A percentile compares a stretch with the other conserved stretches of the same genome.
These are phyloP conservation scores for Aplysina aerophoba DNA, from an alignment of 37 sponge, comb jelly and placozoan species.

Conservation along the genomic window DNA sequence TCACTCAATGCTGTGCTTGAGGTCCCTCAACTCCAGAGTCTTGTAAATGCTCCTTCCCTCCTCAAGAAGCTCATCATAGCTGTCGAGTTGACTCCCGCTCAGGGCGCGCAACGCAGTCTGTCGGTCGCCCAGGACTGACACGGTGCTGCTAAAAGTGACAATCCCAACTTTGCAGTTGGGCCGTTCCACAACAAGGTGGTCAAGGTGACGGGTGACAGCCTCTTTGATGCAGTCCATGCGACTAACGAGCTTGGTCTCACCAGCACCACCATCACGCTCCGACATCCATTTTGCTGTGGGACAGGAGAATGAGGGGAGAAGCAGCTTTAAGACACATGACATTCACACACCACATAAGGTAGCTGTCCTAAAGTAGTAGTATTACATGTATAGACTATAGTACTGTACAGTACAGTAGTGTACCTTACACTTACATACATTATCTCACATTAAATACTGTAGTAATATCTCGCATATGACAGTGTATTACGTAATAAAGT, in stretches of 20 bases:
- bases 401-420: no score
- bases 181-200: conserved; percentile 68
- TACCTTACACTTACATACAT: no score
- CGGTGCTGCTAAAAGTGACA: conserved; percentile 44
- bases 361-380: no score
- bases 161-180: conserved; percentile 55
- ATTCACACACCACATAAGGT: no score
- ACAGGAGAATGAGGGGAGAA: neutral
- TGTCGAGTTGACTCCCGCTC: conserved; percentile 47
- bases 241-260: conserved; percentile 51
- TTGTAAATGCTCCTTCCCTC: conserved; percentile 57
- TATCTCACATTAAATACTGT: neutral
- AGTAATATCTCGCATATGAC: neutral
- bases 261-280: conserved; percentile 60
- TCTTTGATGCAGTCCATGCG: conserved; percentile 89
- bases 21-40: conserved; percentile 26
- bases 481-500: conserved; percentile 6
- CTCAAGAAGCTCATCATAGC: conserved; percentile 71
- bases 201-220: conserved; percentile 84
- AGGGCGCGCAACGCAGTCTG: neutral
- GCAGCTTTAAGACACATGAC: no score
- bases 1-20: conserved; percentile 28
- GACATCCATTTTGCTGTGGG: conserved; percentile 77
- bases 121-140: conserved; percentile 82
- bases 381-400: no score